Base-by-base conservation (phyloP, 2,113 vertebrate species). In the Crotophaga sulcirostris region DNA sequence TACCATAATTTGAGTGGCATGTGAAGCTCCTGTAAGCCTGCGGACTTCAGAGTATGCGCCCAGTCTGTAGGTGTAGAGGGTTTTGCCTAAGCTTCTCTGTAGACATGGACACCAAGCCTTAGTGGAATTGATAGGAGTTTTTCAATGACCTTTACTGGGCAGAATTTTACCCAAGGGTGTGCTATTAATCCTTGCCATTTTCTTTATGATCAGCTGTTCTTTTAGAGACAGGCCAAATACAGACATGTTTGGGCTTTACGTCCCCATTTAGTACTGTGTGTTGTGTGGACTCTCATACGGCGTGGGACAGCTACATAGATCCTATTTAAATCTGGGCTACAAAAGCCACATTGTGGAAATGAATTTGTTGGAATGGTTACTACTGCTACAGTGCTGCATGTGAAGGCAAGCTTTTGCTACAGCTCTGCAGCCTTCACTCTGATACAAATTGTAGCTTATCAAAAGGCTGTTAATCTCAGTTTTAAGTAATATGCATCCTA, bases 391-490 rank as follows among this genome's bases (percentile, higher is more conserved):
- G 42, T 26, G 47, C 52, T 75, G 34, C 25, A 6, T 47, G 17
- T 42, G 55, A 72, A 81, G 36, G 42, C 74, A 77, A 49, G 69
- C 12, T 76, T 67, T 52, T 80, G 54, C 84, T 28, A 26, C 19
- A 78, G 84, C 58, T 76, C 40, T 59, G 42, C 58, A 86, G 34
- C 86, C 45, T 70, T 76, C 38, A 6, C 33, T 74, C 76, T 87
- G 58, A 7, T 21, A 29, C 0, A 0, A 38, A 6, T 24, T 36
- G 49, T 40, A 33, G 14, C 34, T 86, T 40, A 45, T 26, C 8
- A 42, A 73, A 29, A 36, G 69, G 49, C 84, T 75, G 11, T 67
- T 52, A 72, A 17, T 47, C 25, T 59, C 64, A 36, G 38, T 66
- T 93, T 66, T 13, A 59, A 86, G 40, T 84, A 54, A 59, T 73